These are phyloP conservation scores for Drosophila pseudoananassae DNA, from an alignment of 1,140 invertebrate species.

Conservation along the genomic window DNA sequence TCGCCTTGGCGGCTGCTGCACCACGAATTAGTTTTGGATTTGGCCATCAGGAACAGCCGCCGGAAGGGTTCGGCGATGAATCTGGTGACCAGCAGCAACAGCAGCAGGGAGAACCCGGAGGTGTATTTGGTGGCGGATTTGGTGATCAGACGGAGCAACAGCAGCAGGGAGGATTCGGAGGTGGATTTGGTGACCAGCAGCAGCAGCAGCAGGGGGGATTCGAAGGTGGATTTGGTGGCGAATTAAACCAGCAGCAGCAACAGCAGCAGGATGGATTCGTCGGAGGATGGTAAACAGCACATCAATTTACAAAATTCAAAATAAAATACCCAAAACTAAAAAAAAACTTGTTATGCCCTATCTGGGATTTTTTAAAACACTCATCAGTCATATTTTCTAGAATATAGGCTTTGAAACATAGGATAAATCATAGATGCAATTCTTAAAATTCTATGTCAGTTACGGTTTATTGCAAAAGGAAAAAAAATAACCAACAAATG, in stretches of 20 bases:
- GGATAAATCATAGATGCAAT: too few species aligned
- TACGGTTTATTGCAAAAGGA: too few species aligned
- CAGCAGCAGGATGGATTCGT: too few species aligned
- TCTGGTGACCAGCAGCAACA: conserved; percentile 26
- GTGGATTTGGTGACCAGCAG: conserved; percentile 12
- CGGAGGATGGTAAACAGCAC: background rate
- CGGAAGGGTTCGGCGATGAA: conserved; percentile 2
- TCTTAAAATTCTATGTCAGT: too few species aligned
- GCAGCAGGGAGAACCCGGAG: background rate
- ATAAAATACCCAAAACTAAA: too few species aligned
- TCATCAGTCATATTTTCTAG: too few species aligned
- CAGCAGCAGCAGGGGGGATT: conserved; percentile 16
- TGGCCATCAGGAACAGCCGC: conserved; percentile 21
- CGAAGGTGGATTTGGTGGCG: conserved; percentile 2
- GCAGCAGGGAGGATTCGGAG: conserved; percentile 6
- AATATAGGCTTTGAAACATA: too few species aligned
- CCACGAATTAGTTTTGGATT: conserved; percentile 32
- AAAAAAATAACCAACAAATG: too few species aligned
- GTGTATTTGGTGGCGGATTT: background rate
- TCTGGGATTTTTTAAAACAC: too few species aligned
- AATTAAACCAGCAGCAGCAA: too few species aligned
- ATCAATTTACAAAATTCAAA: too few species aligned
- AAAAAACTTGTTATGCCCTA: too few species aligned
- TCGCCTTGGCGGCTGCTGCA: conserved; percentile 17
- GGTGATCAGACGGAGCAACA: background rate